Evolutionary conservation across 2,797 vertebrate genomes (phyloP), one percentile per base, ranked within the genome.

Genomic region (Pseudochirops corinnae): DNA sequence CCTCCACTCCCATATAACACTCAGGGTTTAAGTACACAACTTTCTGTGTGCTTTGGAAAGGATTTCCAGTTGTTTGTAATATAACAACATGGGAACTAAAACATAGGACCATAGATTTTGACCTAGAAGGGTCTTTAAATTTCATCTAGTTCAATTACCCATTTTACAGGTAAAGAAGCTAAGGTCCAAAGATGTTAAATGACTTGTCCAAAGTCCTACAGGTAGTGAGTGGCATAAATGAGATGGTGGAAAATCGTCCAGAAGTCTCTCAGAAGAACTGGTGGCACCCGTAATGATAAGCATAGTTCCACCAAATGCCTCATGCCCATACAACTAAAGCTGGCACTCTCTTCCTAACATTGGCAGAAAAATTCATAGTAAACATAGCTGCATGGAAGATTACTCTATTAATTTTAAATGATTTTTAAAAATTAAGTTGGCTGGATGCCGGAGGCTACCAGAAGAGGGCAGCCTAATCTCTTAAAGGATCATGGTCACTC

Each of bases 391-490:
- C 90, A 96, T 92, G 96, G 3, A 46, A 97, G 97, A 95, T 50
- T 7, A 90, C 55, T 3, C 0, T 33, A 91, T 55, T 93, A 67
- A 14, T 28, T 92, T 24, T 26, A 50, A 87, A 26, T 50, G 16
- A 82, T 50, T 46, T 82, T 50, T 26, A 24, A 10, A 87, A 94
- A 52, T 0, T 95, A 9, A 50, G 39, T 87, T 87, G 74, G 21
- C 9, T 87, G 21, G 74, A 21, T 92, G 74, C 11, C 92, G 56
- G 95, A 95, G 95, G 91, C 92, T 95, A 29, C 56, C 94, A 97
- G 58, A 91, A 90, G 94, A 56, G 94, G 94, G 74, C 24, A 92
- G 46, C 90, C 91, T 92, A 60, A 46, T 94, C 46, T 93, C 26
- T 97, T 91, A 94, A 91, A 91, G 87, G 31, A 93, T 26, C 28